Base-by-base conservation (phyloP, 2,888 invertebrate genomes). In the Callyntrura guangdongensis region DNA sequence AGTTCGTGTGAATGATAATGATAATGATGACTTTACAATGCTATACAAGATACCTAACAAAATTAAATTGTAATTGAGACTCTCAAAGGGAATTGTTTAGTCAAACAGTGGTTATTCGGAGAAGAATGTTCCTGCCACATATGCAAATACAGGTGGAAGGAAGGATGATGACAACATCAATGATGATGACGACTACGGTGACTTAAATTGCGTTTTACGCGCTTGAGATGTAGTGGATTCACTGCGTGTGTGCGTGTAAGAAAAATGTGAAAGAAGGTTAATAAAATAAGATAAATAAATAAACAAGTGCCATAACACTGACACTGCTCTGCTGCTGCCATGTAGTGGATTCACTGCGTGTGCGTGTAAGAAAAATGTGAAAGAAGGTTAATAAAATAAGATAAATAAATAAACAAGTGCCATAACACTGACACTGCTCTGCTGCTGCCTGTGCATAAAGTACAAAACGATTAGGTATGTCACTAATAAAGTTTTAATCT, bases 351-450 rank as follows among this genome's bases (percentile, higher is more conserved):
- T 64, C 8, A 8, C 1, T 25, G 64, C 36, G 22, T 3, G 25
- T 64, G 64, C 22, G 64, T 12, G 20, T 64, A 11, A 36, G 36
- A 6, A 72, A 47, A 47, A 36, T 72, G 45, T 72, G 12, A 11
- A 79, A 25, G 79, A 79, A 79, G 79, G 79, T 56, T 79, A 79
- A 20, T 17, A 45, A 79, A 79, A 53, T 79, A 79, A 79, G n/a
- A n/a, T n/a, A n/a, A n/a, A n/a, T n/a, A n/a, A n/a, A n/a, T n/a
- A 79, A n/a, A 53, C 14, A 12, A 20, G 25, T 79, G 53, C 8
- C 53, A 53, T 79, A 79, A 56, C 79, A 79, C 79, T 53, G 79
- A 79, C 56, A 79, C 74, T 74, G 25, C 27, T 8, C 47, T n/a
- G 17, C 59, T 59, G 59, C 14, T 59, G n/a, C n/a, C 1, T 6